A percentile compares a stretch with the other conserved stretches of the same genome.
These are phyloP conservation scores for Phengaris arion DNA, from an alignment of 2,888 invertebrate genomes.

Conservation along the genomic window DNA sequence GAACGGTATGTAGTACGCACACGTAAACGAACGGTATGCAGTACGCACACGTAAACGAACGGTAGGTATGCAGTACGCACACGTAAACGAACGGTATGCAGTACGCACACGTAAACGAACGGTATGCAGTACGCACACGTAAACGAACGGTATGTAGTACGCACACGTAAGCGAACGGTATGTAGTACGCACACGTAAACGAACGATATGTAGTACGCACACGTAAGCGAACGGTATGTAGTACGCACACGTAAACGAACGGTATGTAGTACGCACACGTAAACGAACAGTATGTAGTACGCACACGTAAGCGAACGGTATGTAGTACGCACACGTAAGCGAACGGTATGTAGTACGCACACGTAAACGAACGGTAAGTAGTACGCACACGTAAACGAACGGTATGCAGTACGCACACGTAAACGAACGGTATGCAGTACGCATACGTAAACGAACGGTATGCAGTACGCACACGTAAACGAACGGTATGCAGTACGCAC, in stretches of 20 bases:
- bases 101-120: not conserved
- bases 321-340: not conserved
- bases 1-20: too few relatives aligned
- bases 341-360: too few relatives aligned
- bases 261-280: not conserved
- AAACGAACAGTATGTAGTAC: too few relatives aligned
- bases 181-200: conserved; percentile 8
- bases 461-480: conserved; percentile 8
- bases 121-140: conserved; percentile 17
- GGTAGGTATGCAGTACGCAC: too few relatives aligned
- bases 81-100: not conserved
- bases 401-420: conserved; percentile 17
- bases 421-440: not conserved
- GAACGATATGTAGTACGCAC: not conserved
- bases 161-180: not conserved
- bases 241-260: conserved; percentile 1
- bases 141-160: not conserved
- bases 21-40: not conserved
- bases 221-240: too few relatives aligned
- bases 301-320: not conserved
- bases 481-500: not conserved
- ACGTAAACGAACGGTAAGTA: not conserved
- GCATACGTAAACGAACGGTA: not conserved
- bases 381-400: not conserved
- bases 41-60: not conserved